Evolutionary conservation across 2,888 invertebrate genomes (phyloP).

Genomic region (Lithophane ornitopus): DNA sequence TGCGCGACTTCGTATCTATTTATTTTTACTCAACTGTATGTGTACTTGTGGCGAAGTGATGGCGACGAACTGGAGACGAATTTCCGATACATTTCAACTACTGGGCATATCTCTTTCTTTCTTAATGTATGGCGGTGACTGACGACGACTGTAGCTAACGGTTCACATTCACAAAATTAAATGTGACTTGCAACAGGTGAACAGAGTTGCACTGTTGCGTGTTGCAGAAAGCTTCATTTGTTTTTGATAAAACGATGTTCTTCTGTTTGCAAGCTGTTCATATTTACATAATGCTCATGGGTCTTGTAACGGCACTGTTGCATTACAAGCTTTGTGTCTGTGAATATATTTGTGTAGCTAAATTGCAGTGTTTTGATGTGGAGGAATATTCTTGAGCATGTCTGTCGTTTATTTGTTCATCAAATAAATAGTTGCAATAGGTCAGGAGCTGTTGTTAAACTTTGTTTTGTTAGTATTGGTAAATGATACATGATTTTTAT

Average conservation of each 20-base stretch:
- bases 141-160: too few relatives aligned
- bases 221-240: not conserved
- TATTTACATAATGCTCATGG: conserved; percentile 8
- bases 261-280: conserved; percentile 8
- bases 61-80: too few relatives aligned
- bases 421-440: not conserved
- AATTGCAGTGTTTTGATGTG: not conserved
- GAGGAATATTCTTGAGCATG: conserved; percentile 1
- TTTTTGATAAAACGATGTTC: conserved; percentile 2
- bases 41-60: too few relatives aligned
- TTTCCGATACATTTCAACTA: too few relatives aligned
- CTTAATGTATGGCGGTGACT: too few relatives aligned
- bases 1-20: too few relatives aligned
- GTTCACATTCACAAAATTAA: not conserved
- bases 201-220: not conserved
- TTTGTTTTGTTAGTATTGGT: not conserved
- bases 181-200: not conserved
- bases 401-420: not conserved
- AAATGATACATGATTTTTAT: too few relatives aligned
- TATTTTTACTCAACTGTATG: too few relatives aligned
- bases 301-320: not conserved
- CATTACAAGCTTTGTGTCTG: not conserved
- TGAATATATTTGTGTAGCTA: conserved; percentile 1
- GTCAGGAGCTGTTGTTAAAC: not conserved
- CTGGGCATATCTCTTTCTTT: too few relatives aligned